A percentile compares a stretch with the other conserved stretches of the same genome.
Evolutionary conservation across 1,140 invertebrate genomes (phyloP).

Genomic region (Cotesia vestalis): DNA sequence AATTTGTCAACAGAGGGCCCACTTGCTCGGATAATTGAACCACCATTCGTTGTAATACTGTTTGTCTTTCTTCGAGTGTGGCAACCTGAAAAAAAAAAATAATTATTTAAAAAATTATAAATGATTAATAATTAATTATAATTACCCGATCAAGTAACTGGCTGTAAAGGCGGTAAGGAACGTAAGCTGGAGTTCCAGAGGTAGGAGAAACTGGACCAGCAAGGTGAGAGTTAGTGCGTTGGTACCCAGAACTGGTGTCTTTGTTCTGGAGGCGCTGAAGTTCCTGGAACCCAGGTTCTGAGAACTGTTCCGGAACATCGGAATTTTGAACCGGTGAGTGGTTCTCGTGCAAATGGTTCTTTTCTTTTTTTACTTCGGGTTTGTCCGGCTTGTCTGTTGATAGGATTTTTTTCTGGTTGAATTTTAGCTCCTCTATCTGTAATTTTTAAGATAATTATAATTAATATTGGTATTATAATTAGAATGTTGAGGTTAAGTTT

Average conservation of each 20-base stretch:
- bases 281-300: constrained; percentile 47
- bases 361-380: constrained; percentile 50
- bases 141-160: constrained; percentile 61
- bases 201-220: constrained; percentile 40
- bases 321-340: constrained; percentile 34
- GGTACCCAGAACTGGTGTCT: constrained; percentile 27
- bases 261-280: constrained; percentile 36
- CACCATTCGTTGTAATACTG: constrained; percentile 55
- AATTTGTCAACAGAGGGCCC: constrained; percentile 44
- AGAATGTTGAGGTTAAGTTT: not conserved
- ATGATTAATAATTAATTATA: constrained; percentile 29
- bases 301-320: constrained; percentile 46
- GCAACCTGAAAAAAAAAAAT: constrained; percentile 48
- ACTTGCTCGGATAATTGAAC: constrained; percentile 57
- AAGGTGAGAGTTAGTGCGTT: constrained; percentile 39
- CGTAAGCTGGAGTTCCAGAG: constrained; percentile 51
- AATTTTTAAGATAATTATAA: constrained; percentile 4
- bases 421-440: constrained; percentile 61
- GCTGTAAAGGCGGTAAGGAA: constrained; percentile 60
- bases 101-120: constrained; percentile 18
- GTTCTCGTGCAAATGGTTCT: constrained; percentile 44
- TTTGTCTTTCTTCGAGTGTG: constrained; percentile 58
- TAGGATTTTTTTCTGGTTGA: constrained; percentile 56
- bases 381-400: constrained; percentile 54
- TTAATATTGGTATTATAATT: not conserved